Base-by-base conservation (phyloP, 2,797 vertebrate species). In the Propithecus deckenii region DNA sequence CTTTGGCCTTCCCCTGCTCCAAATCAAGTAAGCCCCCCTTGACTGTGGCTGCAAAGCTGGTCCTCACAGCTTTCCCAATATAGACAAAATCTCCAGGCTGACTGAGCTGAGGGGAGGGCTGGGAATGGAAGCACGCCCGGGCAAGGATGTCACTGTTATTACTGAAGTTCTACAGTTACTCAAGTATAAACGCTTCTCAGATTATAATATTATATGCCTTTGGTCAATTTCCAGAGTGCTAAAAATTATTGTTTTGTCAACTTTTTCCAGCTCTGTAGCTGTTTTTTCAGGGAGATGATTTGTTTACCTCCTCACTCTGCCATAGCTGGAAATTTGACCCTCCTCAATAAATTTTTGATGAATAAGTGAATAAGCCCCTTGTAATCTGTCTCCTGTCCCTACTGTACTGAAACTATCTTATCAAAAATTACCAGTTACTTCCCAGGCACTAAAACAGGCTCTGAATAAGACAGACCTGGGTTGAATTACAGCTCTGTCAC, bases 401-500 rank as follows among this genome's bases (percentile, higher is more conserved):
- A 43, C 28, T 55, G 28, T 86, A n/a, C 30, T 89, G 35, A 85
- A 69, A 86, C 57, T 48, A 32, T 94, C 50, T 50, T 57, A 55
- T 67, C 41, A 41, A 35, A 94, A 81, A 91, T 65, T 17, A 59
- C 55, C 65, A 71, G 12, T 43, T 41, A 84, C 81, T 28, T 84
- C 48, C 28, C 38, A 61, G 63, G 63, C 32, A 92, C 30, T 85
- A 67, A 95, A 89, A 78, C 8, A 65, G 83, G 81, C 41, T 87
- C 69, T 65, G 81, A 63, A 65, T 79, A 63, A 95, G 79, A 61
- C 14, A 74, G 63, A 57, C 50, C 35, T 28, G 32, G 30, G 52
- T 8, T 93, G 86, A 69, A 93, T 25, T 90, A 71, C 35, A 87
- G 89, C 48, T 88, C 55, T 84, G 84, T 59, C 46, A 75, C 86